Evolutionary conservation across 2,888 invertebrate genomes (phyloP), one percentile per base, ranked within the genome.

Genomic region (Caenorhabditis sp.): DNA sequence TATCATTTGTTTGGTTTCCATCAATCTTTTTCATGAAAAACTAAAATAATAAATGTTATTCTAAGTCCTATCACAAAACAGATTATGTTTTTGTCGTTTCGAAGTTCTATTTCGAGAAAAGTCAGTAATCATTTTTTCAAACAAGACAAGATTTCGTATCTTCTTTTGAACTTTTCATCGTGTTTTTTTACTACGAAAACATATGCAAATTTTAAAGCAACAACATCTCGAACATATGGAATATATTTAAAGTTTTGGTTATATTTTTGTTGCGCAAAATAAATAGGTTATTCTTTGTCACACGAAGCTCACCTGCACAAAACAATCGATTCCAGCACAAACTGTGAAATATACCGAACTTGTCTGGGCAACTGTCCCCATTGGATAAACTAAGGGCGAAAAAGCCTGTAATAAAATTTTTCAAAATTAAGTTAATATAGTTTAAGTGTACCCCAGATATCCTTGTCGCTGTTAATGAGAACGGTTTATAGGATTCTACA

Each of bases 341-440:
- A 87, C 76, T n/a, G 87, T 88, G 63, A 87, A 87, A 61, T 87
- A 87, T 5, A 87, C 86, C 1, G 86, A 85, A 63, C 86, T 85
- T 23, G 87, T 87, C 66, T 87, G 87, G 52, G 87, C 87, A 31
- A 82, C 81, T 83, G 85, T 84, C n/a, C 83, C 84, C 76, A 84
- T 81, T 20, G 87, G 86, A 63, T 84, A 87, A 8, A 85, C 78
- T 57, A 83, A 74, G 10, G 82, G 80, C 3, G 85, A 83, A 20
- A 84, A 63, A 31, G 67, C 57, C 58, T 81, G 79, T 72, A 78
- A 84, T 17, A 25, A 60, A 25, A 59, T 59, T 10, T 17, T 36
- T 36, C 3, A 23, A 2, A 17, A 14, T 10, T 12, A 36, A 38
- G 5, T 52, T n/a, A 49, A 25, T 17, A 10, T 7, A 31, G 10